A percentile compares a stretch with the other conserved stretches of the same genome.
Evolutionary conservation across 2,888 invertebrate genomes (phyloP).

Genomic region (Melieria picta): DNA sequence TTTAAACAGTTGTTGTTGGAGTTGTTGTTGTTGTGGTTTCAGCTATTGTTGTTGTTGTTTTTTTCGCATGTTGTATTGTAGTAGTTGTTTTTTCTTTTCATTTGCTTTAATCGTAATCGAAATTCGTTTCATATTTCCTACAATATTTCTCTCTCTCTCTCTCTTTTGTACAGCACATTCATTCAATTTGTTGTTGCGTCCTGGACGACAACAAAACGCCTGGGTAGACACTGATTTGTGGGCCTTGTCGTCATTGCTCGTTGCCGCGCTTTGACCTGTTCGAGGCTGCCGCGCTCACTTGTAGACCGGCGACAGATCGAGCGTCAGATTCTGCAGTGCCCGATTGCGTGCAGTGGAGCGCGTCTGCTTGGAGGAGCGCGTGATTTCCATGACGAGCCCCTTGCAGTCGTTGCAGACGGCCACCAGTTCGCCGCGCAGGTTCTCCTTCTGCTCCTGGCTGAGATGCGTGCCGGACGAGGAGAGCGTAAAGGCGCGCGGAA

Average conservation of each 20-base stretch:
- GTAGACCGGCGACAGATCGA: constrained; percentile 86
- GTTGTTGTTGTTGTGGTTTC: neutral
- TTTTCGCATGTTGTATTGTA: neutral
- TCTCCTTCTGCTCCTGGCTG: constrained; percentile 69
- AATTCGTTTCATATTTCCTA: no score
- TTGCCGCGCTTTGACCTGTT: neutral
- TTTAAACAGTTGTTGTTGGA: neutral
- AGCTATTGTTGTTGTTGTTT: neutral
- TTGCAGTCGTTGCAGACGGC: constrained; percentile 95
- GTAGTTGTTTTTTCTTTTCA: no score
- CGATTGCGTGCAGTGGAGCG: constrained; percentile 85
- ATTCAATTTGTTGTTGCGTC: no score
- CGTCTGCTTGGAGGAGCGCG: constrained; percentile 81
- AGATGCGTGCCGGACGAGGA: constrained; percentile 67
- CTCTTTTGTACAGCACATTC: no score
- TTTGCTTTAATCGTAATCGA: no score
- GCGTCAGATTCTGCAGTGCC: constrained; percentile 81
- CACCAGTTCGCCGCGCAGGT: constrained; percentile 81
- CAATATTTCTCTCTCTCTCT: no score
- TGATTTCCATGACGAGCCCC: constrained; percentile 92
- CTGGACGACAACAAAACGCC: no score
- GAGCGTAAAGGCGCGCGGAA: constrained; percentile 72
- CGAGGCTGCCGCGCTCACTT: constrained; percentile 58
- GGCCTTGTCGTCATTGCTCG: neutral
- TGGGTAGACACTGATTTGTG: neutral